Base-by-base conservation (phyloP, 2,797 vertebrate genomes). In the Tamandua tetradactyla region DNA sequence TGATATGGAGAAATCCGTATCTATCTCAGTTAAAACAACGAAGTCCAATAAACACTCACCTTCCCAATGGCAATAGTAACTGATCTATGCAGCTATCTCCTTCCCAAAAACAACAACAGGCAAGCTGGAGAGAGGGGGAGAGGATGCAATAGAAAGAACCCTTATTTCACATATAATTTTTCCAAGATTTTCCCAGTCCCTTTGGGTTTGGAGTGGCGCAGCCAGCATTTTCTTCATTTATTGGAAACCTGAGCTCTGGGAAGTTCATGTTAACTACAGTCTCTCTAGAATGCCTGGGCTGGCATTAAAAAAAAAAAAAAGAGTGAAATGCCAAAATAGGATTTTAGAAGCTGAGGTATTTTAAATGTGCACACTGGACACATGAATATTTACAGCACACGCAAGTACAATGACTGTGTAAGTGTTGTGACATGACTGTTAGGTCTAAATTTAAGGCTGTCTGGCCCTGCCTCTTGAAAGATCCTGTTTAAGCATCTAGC, bases 341-440 rank as follows among this genome's bases (percentile, higher is more conserved):
- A 68, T 79, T 83, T 94, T 75, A 91, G 52, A 80, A 91, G 20
- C 5, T 4, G 37, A 78, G n/a, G 10, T 44, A 62, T 93, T 89
- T 81, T 85, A 57, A 74, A 35, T 8, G 10, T 79, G 37, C 14
- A 25, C 30, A 3, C 68, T 85, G 55, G 55, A 37, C 11, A 30
- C 42, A 47, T 68, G 5, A 14, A 8, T 75, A 32, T 61, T 78
- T 88, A 47, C 62, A 89, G 80, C 23, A 20, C 18, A 12, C 7
- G 27, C 18, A 20, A 11, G 4, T 40, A 22, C 27, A 59, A 25
- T 37, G 25, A 82, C 37, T 89, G 11, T n/a, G 18, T 30, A 37
- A 40, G 81, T 69, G 57, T 64, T 22, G 40, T 61, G 35, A 85
- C 80, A 44, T 32, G 40, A 72, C 68, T 86, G 61, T 55, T 5